Conservation (phyloP, 64 coral and sea anemone genomes). For the Stylophora pistillata region DNA sequence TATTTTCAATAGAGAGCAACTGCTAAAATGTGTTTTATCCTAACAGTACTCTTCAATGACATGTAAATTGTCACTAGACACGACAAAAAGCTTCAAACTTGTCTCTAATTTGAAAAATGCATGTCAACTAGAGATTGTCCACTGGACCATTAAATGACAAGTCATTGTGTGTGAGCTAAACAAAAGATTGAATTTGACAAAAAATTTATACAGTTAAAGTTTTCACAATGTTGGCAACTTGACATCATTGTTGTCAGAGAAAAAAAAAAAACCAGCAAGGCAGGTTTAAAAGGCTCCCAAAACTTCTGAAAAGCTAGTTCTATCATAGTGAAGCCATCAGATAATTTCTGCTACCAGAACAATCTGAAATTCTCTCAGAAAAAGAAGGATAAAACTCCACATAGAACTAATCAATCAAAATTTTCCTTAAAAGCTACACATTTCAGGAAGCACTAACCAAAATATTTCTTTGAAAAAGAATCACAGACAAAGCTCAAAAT, state of each 20-base stretch:
- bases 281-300: background rate
- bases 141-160: background rate
- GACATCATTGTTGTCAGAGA: constrained; percentile 1
- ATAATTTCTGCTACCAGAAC: background rate
- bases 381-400: background rate
- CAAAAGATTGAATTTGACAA: background rate
- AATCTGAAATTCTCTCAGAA: background rate
- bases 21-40: background rate
- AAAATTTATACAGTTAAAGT: background rate
- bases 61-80: background rate
- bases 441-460: background rate
- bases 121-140: background rate
- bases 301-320: background rate
- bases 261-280: background rate
- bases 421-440: background rate
- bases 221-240: constrained; percentile 33
- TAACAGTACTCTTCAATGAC: background rate
- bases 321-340: background rate
- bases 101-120: background rate
- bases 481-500: background rate
- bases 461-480: background rate
- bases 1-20: no score
- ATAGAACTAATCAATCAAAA: background rate
- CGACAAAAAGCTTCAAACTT: background rate
- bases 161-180: background rate